Conservation (phyloP, 2,113 vertebrate species). For the Thinocorus orbignyianus region DNA sequence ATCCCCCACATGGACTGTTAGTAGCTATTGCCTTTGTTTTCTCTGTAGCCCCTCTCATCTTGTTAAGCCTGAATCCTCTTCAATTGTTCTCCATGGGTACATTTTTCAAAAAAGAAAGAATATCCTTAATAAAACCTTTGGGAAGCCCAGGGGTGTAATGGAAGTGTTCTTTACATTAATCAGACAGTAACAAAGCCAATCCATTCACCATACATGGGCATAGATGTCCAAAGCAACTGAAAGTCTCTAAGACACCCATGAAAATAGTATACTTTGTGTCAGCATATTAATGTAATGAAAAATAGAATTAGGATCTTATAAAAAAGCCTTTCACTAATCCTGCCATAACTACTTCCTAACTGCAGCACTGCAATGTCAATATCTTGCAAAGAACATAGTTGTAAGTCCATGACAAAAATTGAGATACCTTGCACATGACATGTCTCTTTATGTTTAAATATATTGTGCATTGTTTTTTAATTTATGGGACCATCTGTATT, state of each 20-base stretch:
- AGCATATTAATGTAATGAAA: neutral
- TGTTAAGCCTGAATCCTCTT: neutral
- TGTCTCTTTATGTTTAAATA: neutral
- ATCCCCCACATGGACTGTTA: neutral
- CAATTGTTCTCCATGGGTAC: neutral
- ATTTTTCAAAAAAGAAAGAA: conserved; percentile 15
- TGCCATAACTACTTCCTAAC: neutral
- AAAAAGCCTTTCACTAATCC: neutral
- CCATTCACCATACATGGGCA: neutral
- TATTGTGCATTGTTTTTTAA: neutral
- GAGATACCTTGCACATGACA: neutral
- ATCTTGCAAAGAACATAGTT: neutral
- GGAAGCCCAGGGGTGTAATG: neutral
- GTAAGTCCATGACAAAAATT: neutral
- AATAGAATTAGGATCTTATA: neutral
- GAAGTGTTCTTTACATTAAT: neutral
- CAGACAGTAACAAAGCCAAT: neutral
- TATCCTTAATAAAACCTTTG: neutral
- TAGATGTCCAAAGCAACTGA: neutral
- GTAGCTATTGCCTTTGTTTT: conserved; percentile 5
- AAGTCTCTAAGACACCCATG: neutral
- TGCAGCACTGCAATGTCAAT: neutral
- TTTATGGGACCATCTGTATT: neutral
- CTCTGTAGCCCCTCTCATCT: neutral
- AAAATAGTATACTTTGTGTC: neutral